Conservation (phyloP, 2,888 invertebrate genomes). For the Melieria crassipennis region DNA sequence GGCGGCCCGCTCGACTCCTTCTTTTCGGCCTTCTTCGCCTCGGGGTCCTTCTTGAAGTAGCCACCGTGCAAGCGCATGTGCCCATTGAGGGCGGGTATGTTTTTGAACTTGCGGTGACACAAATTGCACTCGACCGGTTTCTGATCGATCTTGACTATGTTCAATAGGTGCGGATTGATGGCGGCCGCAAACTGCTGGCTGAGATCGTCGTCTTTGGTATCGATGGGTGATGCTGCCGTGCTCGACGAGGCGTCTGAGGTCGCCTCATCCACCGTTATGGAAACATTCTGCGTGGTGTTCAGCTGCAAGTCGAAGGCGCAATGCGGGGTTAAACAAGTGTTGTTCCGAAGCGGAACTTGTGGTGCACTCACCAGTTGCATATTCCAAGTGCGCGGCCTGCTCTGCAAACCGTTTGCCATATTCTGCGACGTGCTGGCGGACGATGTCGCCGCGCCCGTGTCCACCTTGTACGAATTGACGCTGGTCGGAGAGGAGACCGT, state of each 20-base stretch:
- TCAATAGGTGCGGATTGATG: conserved; percentile 61
- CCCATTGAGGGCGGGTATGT: conserved; percentile 96
- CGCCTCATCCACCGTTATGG: conserved; percentile 57
- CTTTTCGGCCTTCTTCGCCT: conserved; percentile 86
- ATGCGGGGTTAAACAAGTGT: no score
- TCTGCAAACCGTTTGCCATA: conserved; percentile 10
- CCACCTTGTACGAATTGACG: conserved; percentile 61
- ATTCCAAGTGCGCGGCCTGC: conserved; percentile 69
- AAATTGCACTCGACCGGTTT: conserved; percentile 95
- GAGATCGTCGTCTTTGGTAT: conserved; percentile 52
- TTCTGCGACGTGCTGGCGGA: conserved; percentile 49
- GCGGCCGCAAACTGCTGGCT: conserved; percentile 54
- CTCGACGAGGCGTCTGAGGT: conserved; percentile 50
- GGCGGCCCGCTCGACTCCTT: conserved; percentile 85
- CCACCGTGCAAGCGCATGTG: conserved; percentile 98
- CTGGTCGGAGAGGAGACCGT: conserved; percentile 63
- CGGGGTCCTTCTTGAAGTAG: conserved; percentile 94
- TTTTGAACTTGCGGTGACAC: conserved; percentile 96
- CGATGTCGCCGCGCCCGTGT: conserved; percentile 52
- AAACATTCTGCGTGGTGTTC: conserved; percentile 58
- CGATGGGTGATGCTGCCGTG: conserved; percentile 47
- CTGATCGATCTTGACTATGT: conserved; percentile 70
- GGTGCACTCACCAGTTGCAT: conserved; percentile 66
- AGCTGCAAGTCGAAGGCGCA: conserved; percentile 38
- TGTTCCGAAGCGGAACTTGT: neutral